A percentile compares a stretch with the other conserved stretches of the same genome.
Conservation (phyloP, 2,113 vertebrate genomes). For the Etheostoma cragini region DNA sequence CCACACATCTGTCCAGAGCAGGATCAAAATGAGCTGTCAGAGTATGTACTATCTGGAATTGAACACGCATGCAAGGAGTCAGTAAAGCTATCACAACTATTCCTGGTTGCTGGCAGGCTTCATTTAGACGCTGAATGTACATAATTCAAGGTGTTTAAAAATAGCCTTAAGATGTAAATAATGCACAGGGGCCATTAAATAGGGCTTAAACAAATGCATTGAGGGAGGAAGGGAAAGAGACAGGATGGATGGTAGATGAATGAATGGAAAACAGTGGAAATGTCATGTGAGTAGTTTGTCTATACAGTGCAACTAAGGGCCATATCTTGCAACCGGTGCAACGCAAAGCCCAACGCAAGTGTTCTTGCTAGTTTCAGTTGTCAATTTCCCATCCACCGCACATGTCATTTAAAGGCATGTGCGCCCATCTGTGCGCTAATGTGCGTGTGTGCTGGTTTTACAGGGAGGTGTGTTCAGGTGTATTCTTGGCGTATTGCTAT, state of each 20-base stretch:
- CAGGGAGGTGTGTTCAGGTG: no score
- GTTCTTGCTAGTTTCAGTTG: no score
- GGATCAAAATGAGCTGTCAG: slow-evolving; percentile 7
- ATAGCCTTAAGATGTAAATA: slow-evolving; percentile 71
- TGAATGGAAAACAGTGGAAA: slow-evolving; percentile 13
- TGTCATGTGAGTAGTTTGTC: background rate
- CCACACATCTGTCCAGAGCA: slow-evolving; percentile 37
- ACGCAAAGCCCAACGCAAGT: no score
- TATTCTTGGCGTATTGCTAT: no score
- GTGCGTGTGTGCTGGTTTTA: no score
- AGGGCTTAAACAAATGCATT: slow-evolving; percentile 43
- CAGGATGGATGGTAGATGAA: slow-evolving; percentile 23
- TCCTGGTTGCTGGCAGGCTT: slow-evolving; percentile 45
- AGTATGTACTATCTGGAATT: slow-evolving; percentile 7
- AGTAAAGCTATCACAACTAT: slow-evolving; percentile 52
- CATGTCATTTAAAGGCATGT: no score
- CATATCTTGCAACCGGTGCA: no score
- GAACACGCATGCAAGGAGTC: slow-evolving; percentile 22
- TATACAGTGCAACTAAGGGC: background rate
- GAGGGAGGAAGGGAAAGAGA: slow-evolving; percentile 9
- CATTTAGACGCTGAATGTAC: slow-evolving; percentile 55
- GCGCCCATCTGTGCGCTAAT: no score
- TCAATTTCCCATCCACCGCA: no score
- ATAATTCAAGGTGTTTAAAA: slow-evolving; percentile 71
- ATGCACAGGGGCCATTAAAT: slow-evolving; percentile 65